phyloP scores from a whole-genome alignment of 2,888 invertebrate species.

The Melanargia galathea region DNA sequence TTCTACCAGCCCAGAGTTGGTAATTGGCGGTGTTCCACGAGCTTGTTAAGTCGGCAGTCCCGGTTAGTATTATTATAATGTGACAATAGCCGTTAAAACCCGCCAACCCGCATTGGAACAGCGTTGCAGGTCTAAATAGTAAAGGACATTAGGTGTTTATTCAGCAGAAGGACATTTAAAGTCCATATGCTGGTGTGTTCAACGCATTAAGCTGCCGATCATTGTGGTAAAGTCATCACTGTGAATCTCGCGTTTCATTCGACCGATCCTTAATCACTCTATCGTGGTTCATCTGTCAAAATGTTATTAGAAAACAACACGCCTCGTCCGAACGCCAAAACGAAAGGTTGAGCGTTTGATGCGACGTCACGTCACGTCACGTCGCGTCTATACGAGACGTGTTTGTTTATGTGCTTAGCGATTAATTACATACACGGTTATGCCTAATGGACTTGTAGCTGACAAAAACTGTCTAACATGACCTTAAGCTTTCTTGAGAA shows the following conservation, averaged over 20 bases:
- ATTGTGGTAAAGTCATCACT: too few relatives aligned
- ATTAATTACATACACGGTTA: constrained; percentile 29
- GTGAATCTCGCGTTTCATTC: background rate
- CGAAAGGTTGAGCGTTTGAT: constrained; percentile 22
- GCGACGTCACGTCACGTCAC: constrained; percentile 9
- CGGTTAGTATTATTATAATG: too few relatives aligned
- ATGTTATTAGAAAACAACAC: constrained; percentile 33
- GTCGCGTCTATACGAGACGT: constrained; percentile 4
- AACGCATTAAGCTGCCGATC: too few relatives aligned
- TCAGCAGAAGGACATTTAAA: too few relatives aligned
- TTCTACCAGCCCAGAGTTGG: too few relatives aligned
- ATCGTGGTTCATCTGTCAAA: constrained; percentile 37
- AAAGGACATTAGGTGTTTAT: too few relatives aligned
- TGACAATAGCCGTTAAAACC: too few relatives aligned
- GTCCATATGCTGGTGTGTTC: too few relatives aligned
- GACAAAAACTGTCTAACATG: constrained; percentile 12
- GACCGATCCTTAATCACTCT: constrained; percentile 17
- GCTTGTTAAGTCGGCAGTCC: too few relatives aligned
- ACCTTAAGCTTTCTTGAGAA: background rate
- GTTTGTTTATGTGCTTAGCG: constrained; percentile 27
- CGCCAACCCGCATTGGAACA: too few relatives aligned
- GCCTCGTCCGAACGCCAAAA: constrained; percentile 18
- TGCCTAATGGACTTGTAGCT: constrained; percentile 28
- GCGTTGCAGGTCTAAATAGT: too few relatives aligned
- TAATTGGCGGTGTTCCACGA: too few relatives aligned